Conservation (phyloP, 2,888 invertebrate genomes). For the Cordilura impudica region DNA sequence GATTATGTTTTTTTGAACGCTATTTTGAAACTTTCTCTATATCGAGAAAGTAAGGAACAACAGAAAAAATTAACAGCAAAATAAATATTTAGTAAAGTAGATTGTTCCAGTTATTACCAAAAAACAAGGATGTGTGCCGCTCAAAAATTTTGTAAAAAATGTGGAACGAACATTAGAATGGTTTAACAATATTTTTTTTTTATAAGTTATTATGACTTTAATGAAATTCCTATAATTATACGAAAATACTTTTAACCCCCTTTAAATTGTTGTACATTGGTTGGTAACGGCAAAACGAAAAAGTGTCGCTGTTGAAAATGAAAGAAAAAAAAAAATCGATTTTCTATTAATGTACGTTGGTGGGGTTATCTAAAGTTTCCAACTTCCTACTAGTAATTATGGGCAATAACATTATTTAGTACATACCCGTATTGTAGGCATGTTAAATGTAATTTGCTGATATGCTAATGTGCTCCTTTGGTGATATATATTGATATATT, state of each 20-base stretch:
- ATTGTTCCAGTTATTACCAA: no score
- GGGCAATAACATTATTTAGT: not conserved
- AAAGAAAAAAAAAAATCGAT: conserved; percentile 37
- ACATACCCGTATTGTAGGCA: not conserved
- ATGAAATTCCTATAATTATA: not conserved
- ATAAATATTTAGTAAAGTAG: no score
- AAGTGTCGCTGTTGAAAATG: conserved; percentile 10
- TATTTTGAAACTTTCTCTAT: no score
- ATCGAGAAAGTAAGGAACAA: no score
- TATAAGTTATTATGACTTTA: no score
- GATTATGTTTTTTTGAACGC: no score
- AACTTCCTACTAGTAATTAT: conserved; percentile 48
- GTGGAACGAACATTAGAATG: no score
- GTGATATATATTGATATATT: not conserved
- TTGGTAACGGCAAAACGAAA: not conserved
- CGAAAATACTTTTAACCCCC: not conserved
- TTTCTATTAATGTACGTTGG: conserved; percentile 35
- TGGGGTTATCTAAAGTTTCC: conserved; percentile 24
- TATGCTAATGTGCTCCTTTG: conserved; percentile 1
- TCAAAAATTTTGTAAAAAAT: no score
- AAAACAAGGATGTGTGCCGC: no score
- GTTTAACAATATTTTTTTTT: no score
- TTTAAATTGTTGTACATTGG: no score
- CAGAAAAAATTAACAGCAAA: no score
- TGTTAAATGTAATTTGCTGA: not conserved